Conservation (phyloP, 1,140 invertebrate species). For the Nomia melanderi region DNA sequence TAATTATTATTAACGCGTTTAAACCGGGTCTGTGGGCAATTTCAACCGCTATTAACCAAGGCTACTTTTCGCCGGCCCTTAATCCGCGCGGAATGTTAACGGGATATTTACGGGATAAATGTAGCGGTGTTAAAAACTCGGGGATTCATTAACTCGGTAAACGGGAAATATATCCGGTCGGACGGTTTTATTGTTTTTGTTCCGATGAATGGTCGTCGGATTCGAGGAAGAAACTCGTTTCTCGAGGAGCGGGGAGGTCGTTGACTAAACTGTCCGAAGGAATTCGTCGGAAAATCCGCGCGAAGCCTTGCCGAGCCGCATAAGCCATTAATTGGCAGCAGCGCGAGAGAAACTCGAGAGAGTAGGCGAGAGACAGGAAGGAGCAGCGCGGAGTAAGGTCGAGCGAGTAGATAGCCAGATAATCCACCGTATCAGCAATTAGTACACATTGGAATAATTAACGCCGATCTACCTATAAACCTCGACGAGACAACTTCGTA, state of each 20-base stretch:
- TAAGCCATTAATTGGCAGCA: conserved; percentile 33
- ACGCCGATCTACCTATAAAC: conserved; percentile 60
- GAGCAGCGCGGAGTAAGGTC: neutral
- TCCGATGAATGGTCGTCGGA: too few relatives aligned
- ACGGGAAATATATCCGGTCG: neutral
- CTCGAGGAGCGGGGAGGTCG: neutral
- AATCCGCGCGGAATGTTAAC: conserved; percentile 4
- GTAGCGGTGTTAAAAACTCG: conserved; percentile 14
- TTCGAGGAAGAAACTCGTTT: too few relatives aligned
- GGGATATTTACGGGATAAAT: conserved; percentile 31
- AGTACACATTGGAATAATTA: conserved; percentile 68
- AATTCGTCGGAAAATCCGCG: conserved; percentile 20
- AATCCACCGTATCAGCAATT: conserved; percentile 67
- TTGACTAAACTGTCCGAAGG: neutral
- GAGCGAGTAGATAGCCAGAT: conserved; percentile 62
- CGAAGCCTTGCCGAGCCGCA: conserved; percentile 6
- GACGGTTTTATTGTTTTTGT: neutral
- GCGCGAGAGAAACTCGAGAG: neutral
- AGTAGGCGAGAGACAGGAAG: neutral
- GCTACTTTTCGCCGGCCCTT: conserved; percentile 15
- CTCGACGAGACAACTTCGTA: conserved; percentile 36
- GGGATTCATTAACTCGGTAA: neutral
- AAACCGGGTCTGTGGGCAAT: conserved; percentile 38
- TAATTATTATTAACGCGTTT: conserved; percentile 61
- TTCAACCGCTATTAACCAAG: conserved; percentile 48